Percentiles rank a stretch among this genome's conserved stretches.
Evolutionary conservation across 2,113 vertebrate genomes (phyloP).

Genomic region (Cinclus mexicanus): DNA sequence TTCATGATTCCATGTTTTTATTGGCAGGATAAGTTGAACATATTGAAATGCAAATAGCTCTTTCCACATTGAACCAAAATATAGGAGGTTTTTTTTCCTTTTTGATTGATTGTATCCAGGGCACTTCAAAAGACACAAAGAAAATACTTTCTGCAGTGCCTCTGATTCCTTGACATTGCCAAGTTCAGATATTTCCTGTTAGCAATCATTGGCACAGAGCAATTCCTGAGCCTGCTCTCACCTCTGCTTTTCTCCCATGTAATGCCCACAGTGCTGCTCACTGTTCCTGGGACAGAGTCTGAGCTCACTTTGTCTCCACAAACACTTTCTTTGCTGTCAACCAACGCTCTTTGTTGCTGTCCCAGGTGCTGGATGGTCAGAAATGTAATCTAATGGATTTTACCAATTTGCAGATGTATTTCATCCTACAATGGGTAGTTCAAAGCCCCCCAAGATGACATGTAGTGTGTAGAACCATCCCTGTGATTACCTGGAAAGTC

Average conservation of each 20-base stretch:
- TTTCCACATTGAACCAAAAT: slow-evolving; percentile 19
- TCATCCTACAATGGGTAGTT: not conserved
- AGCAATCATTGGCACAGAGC: not conserved
- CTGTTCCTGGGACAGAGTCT: not conserved
- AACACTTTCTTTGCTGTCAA: too few species aligned
- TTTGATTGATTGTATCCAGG: slow-evolving; percentile 10
- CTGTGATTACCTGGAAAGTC: not conserved
- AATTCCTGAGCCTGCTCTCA: not conserved
- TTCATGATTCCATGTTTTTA: slow-evolving; percentile 12
- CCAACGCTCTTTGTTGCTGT: not conserved
- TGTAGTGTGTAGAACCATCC: not conserved
- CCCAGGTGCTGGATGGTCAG: not conserved
- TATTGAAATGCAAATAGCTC: slow-evolving; percentile 44
- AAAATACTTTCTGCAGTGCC: not conserved
- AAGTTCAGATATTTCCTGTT: not conserved
- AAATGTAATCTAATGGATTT: not conserved
- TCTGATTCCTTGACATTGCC: not conserved
- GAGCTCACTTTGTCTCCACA: not conserved
- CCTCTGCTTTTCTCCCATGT: not conserved
- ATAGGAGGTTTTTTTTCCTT: not conserved
- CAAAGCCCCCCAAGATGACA: not conserved
- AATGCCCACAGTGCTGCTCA: not conserved
- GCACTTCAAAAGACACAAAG: slow-evolving; percentile 29
- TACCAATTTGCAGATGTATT: not conserved
- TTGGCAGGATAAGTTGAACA: slow-evolving; percentile 16